These are phyloP conservation scores for Aphelocoma californica DNA, from an alignment of 2,797 vertebrate species.

Conservation along the genomic window DNA sequence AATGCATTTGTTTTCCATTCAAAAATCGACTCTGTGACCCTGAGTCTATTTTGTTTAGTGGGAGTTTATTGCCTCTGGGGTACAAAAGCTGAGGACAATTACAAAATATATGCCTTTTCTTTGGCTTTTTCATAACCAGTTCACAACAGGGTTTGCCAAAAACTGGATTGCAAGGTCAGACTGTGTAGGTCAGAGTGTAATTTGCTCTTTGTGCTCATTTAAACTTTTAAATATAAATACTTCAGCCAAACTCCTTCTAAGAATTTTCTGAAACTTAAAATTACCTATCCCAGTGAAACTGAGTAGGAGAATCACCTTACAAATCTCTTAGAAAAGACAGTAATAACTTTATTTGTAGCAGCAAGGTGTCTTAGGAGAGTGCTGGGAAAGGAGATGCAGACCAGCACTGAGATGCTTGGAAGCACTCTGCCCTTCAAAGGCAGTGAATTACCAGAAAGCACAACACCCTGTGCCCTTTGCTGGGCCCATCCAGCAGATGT, in stretches of 20 bases:
- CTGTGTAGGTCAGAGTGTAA: not conserved
- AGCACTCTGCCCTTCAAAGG: not conserved
- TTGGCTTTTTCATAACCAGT: not conserved
- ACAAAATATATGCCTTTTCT: not conserved
- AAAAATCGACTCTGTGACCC: not conserved
- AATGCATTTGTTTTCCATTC: not conserved
- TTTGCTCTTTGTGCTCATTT: not conserved
- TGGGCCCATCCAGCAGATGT: not conserved
- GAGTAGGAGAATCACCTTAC: not conserved
- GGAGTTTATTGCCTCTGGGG: not conserved
- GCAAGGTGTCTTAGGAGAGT: not conserved
- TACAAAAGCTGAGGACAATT: not conserved
- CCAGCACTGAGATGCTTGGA: not conserved
- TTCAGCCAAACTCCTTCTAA: not conserved
- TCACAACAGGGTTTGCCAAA: not conserved
- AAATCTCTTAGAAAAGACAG: not conserved
- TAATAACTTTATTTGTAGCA: not conserved
- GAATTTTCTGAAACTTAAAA: not conserved
- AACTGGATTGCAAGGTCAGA: not conserved
- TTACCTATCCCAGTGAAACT: not conserved
- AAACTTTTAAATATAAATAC: not conserved
- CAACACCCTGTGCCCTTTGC: not conserved
- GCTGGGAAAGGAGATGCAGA: not conserved
- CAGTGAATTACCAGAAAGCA: no score
- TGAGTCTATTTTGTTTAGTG: not conserved